Evolutionary conservation across 2,113 vertebrate species (phyloP).

Genomic region (Falco punctatus): DNA sequence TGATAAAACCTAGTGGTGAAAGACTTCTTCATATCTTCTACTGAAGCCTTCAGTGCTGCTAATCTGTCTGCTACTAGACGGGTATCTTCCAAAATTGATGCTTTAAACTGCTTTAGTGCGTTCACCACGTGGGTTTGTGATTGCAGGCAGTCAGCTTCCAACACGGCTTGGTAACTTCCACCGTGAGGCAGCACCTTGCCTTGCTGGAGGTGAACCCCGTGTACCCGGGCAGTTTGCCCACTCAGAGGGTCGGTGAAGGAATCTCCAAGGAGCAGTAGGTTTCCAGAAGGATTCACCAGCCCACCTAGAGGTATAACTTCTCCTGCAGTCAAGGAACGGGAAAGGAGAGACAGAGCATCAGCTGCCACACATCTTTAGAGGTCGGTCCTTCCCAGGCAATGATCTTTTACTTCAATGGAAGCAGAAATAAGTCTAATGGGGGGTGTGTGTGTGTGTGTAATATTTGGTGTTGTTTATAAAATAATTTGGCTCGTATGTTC

Average conservation of each 20-base stretch:
- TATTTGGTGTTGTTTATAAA: not conserved
- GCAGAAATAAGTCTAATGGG: not conserved
- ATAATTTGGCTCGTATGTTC: not conserved
- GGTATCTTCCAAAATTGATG: conserved; percentile 45
- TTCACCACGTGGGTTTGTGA: conserved; percentile 68
- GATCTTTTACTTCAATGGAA: not conserved
- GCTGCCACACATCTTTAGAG: not conserved
- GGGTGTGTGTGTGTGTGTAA: too few relatives aligned
- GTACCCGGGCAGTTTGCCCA: conserved; percentile 69
- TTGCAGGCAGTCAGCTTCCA: conserved; percentile 78
- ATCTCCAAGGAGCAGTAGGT: conserved; percentile 77
- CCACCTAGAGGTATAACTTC: conserved; percentile 84
- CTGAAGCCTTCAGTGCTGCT: conserved; percentile 62
- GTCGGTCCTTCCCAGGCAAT: not conserved
- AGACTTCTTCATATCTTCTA: conserved; percentile 71
- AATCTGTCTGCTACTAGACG: not conserved
- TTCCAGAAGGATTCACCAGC: conserved; percentile 29
- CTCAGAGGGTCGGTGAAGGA: conserved; percentile 85
- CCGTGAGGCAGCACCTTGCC: conserved; percentile 71
- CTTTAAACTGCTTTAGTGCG: conserved; percentile 32
- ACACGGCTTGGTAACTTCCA: conserved; percentile 79
- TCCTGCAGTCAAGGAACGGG: conserved; percentile 68
- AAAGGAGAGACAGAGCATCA: not conserved
- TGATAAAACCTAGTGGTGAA: conserved; percentile 74
- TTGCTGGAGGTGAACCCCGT: conserved; percentile 71